A percentile compares a stretch with the other conserved stretches of the same genome.
Evolutionary conservation across 2,113 vertebrate genomes (phyloP).

Genomic region (Carettochelys insculpta): DNA sequence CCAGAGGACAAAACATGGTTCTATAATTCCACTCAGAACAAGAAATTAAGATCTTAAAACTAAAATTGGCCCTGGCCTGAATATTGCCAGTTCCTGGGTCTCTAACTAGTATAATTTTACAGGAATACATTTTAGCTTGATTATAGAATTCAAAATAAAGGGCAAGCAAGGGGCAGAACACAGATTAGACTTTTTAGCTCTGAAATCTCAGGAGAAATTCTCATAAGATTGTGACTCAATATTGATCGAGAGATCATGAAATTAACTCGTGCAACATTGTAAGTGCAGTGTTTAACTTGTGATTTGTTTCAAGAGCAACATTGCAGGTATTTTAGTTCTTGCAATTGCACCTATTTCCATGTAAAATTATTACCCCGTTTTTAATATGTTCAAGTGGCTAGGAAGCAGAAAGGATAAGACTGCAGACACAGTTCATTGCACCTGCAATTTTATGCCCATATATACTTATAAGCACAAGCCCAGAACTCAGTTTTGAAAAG

Average conservation of each 20-base stretch:
- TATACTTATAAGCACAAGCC: neutral
- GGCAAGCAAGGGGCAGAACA: accelerated
- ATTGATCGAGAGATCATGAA: slow-evolving; percentile 34
- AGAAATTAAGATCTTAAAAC: neutral
- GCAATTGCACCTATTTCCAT: neutral
- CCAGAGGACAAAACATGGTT: neutral
- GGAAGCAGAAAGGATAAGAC: neutral
- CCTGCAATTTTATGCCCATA: neutral
- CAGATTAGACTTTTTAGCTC: slow-evolving; percentile 2
- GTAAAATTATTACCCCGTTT: neutral
- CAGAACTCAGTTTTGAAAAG: neutral
- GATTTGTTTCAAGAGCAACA: neutral
- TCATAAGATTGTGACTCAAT: slow-evolving; percentile 31
- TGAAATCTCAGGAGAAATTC: slow-evolving; percentile 37
- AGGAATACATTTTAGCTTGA: neutral
- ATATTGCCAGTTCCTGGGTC: neutral
- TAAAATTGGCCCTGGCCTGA: neutral
- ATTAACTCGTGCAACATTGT: slow-evolving; percentile 21
- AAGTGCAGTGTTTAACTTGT: neutral
- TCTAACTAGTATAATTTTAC: neutral
- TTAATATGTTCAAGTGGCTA: neutral
- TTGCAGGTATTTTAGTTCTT: neutral
- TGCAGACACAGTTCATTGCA: neutral
- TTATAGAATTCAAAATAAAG: neutral
- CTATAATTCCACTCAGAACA: neutral